Conservation (phyloP, 2,888 invertebrate genomes). For the Drosophila birchii region DNA sequence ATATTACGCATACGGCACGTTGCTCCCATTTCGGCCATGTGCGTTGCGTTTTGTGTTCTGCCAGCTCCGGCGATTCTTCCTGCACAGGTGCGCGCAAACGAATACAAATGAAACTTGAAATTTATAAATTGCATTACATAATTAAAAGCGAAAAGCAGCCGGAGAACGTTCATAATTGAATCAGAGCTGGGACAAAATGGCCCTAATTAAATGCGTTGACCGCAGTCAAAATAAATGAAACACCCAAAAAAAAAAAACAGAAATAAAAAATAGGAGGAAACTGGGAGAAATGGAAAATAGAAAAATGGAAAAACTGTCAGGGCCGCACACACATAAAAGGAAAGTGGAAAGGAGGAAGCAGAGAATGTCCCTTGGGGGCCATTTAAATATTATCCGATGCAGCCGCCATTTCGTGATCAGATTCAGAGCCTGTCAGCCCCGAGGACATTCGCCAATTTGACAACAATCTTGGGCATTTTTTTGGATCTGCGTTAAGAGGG, state of each 20-base stretch:
- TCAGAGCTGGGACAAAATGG: not conserved
- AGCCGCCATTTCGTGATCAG: slow-evolving; percentile 31
- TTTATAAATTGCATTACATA: slow-evolving; percentile 50
- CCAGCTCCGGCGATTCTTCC: slow-evolving; percentile 8
- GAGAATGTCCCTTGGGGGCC: not conserved
- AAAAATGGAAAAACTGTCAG: slow-evolving; percentile 8
- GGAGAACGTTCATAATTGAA: slow-evolving; percentile 17
- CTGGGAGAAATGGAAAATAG: not conserved
- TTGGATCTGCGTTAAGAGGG: not conserved
- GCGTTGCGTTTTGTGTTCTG: not conserved
- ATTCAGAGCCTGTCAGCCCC: slow-evolving; percentile 20
- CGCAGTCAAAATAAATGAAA: not conserved
- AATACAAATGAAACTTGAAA: slow-evolving; percentile 50
- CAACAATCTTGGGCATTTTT: slow-evolving; percentile 14
- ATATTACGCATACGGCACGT: slow-evolving; percentile 48
- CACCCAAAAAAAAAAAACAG: not conserved
- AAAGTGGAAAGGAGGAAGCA: not conserved
- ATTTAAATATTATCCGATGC: slow-evolving; percentile 34
- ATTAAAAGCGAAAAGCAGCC: slow-evolving; percentile 43
- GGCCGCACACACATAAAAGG: not conserved
- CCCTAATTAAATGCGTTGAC: slow-evolving; percentile 26
- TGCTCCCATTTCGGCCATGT: slow-evolving; percentile 25
- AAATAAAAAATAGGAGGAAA: not conserved
- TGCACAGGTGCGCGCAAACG: slow-evolving; percentile 39
- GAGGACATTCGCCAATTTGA: slow-evolving; percentile 31